Base-by-base conservation (phyloP, 2,797 vertebrate species). In the Neostethus bicornis region DNA sequence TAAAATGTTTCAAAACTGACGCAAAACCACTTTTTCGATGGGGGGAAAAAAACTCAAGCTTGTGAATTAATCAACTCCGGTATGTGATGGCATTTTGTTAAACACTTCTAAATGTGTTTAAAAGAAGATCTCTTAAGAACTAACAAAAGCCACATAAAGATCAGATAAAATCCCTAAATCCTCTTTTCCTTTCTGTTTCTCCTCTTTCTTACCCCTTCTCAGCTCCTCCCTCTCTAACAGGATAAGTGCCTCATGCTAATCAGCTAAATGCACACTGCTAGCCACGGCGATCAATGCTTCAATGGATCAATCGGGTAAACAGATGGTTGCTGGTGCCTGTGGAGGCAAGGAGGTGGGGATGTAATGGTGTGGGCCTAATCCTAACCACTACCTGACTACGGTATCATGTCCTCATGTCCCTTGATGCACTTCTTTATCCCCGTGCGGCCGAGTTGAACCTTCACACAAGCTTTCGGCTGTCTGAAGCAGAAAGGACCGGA, bases 241-340 rank as follows among this genome's bases (percentile, higher is more conserved):
- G 81, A 89, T 90, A 86, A 88, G 84, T 84, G 80, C 31, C 70
- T 69, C 74, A 50, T 75, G 77, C 80, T 87, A 86, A 88, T 90
- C 84, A 84, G 67, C 81, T 80, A 85, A 90, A 87, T 84, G 86
- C 82, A 87, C 65, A 35, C 57, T 0, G 13, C 73, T 42, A 75
- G 53, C 60, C 61, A 42, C 50, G n/a, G 19, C 68, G 77, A 87
- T 90, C 86, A 81, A 79, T 81, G 84, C 60, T 63, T 85, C 84
- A 85, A 81, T 85, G 70, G 84, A 86, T 88, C 87, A 86, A 80
- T 89, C 0, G 48, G 9, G 69, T 56, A 74, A 83, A 78, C 87
- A 87, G 85, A 85, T 89, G 85, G 87, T 26, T 55, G 35, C 55
- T 14, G 61, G 50, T 49, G 61, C 35, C 61, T 54, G 60, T 49